Conservation (phyloP, 2,888 invertebrate species). For the Spilosoma lubricipeda region DNA sequence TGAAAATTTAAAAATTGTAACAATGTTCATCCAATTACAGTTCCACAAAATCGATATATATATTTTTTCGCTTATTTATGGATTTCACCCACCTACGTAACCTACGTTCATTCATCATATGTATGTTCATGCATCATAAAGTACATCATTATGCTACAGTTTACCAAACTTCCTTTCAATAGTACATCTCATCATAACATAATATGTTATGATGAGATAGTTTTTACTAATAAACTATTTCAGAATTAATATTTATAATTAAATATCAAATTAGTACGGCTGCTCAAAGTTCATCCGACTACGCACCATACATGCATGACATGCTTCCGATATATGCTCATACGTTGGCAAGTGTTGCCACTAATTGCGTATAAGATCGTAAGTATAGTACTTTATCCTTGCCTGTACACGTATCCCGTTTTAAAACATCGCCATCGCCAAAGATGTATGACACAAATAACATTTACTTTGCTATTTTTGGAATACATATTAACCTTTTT, state of each 20-base stretch:
- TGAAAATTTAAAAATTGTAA: too few relatives aligned
- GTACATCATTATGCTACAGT: too few relatives aligned
- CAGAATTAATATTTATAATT: background rate
- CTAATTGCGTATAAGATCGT: background rate
- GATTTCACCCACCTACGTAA: too few relatives aligned
- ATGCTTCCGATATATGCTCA: background rate
- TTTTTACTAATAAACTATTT: background rate
- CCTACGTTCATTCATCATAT: too few relatives aligned
- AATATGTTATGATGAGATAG: too few relatives aligned
- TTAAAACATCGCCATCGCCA: background rate
- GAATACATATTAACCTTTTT: background rate
- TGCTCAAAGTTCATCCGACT: background rate
- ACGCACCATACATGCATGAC: background rate
- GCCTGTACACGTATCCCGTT: background rate
- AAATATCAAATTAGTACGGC: background rate
- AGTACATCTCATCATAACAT: too few relatives aligned
- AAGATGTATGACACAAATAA: background rate
- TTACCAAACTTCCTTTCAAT: too few relatives aligned
- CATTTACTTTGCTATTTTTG: background rate
- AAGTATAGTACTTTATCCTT: background rate
- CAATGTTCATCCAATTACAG: too few relatives aligned
- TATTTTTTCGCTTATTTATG: too few relatives aligned
- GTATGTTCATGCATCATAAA: too few relatives aligned
- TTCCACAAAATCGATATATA: too few relatives aligned
- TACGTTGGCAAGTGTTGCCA: background rate